phyloP scores from a whole-genome alignment of 2,888 invertebrate species.

The Andrena bicolor region DNA sequence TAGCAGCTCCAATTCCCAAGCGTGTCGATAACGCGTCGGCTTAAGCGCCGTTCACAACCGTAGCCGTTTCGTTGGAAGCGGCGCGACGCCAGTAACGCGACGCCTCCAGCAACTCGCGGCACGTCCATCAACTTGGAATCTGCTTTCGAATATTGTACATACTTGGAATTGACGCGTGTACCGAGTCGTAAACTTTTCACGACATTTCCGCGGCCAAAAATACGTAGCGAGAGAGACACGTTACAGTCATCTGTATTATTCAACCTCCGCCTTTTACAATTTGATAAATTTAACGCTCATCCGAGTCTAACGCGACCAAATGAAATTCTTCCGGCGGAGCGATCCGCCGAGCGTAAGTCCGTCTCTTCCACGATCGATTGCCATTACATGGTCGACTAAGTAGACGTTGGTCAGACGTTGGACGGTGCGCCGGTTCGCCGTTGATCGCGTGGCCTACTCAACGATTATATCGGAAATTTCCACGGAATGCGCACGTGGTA shows the following conservation, averaged over 20 bases:
- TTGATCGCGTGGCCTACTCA: slow-evolving; percentile 8
- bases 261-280: no score
- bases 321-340: neutral
- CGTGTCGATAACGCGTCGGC: slow-evolving; percentile 78
- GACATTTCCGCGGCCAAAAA: neutral
- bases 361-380: neutral
- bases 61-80: slow-evolving; percentile 21
- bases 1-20: slow-evolving; percentile 82
- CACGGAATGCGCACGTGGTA: neutral
- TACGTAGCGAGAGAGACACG: neutral
- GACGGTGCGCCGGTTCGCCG: neutral
- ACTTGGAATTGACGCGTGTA: slow-evolving; percentile 19
- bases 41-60: slow-evolving; percentile 71
- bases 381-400: neutral
- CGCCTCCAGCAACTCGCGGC: slow-evolving; percentile 32
- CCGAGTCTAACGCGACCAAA: neutral
- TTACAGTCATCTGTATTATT: neutral
- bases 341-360: neutral
- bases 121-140: slow-evolving; percentile 51
- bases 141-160: neutral
- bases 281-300: no score
- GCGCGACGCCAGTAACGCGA: no score
- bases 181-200: neutral
- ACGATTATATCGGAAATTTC: slow-evolving; percentile 15
- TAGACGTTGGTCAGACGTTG: neutral